Evolutionary conservation across 2,113 vertebrate genomes (phyloP).

Genomic region (Hippocampus barbouri): DNA sequence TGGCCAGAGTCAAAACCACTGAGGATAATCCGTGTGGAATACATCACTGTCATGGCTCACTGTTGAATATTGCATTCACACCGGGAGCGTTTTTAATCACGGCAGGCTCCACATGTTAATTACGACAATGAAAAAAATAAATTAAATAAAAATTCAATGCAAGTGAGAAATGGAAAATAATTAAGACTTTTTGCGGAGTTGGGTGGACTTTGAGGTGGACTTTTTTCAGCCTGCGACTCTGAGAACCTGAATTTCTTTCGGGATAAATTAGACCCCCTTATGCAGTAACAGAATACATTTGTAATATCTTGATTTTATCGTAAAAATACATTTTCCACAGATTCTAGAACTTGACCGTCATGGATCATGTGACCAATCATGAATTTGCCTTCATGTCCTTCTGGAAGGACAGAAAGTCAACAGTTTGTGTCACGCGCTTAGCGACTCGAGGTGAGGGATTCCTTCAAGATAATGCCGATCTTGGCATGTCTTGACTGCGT

Average conservation of each 20-base stretch:
- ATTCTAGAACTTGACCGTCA: too few relatives aligned
- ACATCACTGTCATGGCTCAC: slow-evolving; percentile 79
- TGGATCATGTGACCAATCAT: too few relatives aligned
- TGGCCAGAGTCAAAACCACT: slow-evolving; percentile 76
- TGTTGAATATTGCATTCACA: slow-evolving; percentile 77
- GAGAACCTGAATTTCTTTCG: neutral
- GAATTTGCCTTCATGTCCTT: neutral
- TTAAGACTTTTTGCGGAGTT: neutral
- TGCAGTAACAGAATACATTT: too few relatives aligned
- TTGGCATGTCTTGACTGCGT: slow-evolving; percentile 36
- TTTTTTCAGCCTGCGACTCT: neutral
- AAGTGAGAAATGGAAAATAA: neutral
- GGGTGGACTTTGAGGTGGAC: neutral
- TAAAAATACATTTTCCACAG: too few relatives aligned
- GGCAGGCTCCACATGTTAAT: slow-evolving; percentile 61
- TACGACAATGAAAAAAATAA: slow-evolving; percentile 26
- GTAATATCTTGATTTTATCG: too few relatives aligned
- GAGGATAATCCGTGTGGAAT: slow-evolving; percentile 78
- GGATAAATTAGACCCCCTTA: too few relatives aligned
- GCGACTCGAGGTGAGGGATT: neutral
- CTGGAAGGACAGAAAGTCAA: neutral
- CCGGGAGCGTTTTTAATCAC: slow-evolving; percentile 74
- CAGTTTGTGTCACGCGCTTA: slow-evolving; percentile 15
- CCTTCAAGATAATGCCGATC: neutral
- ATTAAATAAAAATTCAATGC: neutral